Evolutionary conservation across 2,113 vertebrate species (phyloP).

Genomic region (Pluvialis apricaria): DNA sequence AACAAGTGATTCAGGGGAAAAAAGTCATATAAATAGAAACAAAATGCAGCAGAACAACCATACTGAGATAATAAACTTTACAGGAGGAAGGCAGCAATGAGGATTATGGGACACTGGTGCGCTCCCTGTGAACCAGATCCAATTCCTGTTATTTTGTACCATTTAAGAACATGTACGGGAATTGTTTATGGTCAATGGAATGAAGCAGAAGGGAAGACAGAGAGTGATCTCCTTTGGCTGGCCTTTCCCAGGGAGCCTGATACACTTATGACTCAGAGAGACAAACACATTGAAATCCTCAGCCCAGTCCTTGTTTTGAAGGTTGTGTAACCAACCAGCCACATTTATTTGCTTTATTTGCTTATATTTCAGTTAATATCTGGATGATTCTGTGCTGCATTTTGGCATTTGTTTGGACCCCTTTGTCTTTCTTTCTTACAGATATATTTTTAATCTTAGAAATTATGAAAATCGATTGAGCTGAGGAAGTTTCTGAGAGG

Average conservation of each 20-base stretch:
- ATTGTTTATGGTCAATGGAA: conserved; percentile 29
- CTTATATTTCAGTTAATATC: not conserved
- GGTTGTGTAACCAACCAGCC: conserved; percentile 27
- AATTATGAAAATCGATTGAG: not conserved
- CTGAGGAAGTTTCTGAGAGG: not conserved
- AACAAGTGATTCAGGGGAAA: not conserved
- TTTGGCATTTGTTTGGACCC: not conserved
- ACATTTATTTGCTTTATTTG: not conserved
- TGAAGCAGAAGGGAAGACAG: conserved; percentile 22
- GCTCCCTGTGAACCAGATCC: not conserved
- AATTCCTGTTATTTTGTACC: conserved; percentile 17
- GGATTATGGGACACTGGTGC: not conserved
- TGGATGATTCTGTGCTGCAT: not conserved
- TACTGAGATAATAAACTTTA: not conserved
- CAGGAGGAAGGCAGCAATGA: not conserved
- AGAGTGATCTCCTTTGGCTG: conserved; percentile 28
- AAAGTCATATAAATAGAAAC: not conserved
- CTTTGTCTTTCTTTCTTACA: not conserved
- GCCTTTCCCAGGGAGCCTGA: conserved; percentile 38
- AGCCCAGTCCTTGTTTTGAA: conserved; percentile 9
- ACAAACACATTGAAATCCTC: conserved; percentile 7
- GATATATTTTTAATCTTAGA: not conserved
- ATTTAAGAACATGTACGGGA: not conserved
- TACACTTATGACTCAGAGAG: conserved; percentile 38
- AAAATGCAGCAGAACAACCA: not conserved